A percentile compares a stretch with the other conserved stretches of the same genome.
Evolutionary conservation across 2,113 vertebrate species (phyloP).

Genomic region (Sinosuthora webbiana): DNA sequence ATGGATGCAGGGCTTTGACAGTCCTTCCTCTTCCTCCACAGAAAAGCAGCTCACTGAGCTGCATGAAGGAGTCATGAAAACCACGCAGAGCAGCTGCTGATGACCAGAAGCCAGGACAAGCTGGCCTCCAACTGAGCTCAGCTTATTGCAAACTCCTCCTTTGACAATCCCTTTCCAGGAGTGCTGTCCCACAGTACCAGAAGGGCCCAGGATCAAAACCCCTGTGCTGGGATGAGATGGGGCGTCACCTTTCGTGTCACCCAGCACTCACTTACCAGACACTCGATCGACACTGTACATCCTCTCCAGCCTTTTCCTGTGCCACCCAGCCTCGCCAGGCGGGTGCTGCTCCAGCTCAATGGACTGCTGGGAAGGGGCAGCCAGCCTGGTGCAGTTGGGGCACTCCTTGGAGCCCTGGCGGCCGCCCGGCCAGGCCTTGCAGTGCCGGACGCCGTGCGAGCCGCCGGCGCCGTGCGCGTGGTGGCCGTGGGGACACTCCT

Average conservation of each 20-base stretch:
- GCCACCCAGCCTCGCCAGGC: slow-evolving; percentile 68
- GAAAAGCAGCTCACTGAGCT: background rate
- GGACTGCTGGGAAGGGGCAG: slow-evolving; percentile 79
- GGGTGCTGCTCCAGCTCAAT: slow-evolving; percentile 84
- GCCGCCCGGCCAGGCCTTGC: slow-evolving; percentile 78
- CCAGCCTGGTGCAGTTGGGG: slow-evolving; percentile 75
- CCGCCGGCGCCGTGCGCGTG: slow-evolving; percentile 79
- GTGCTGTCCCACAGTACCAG: background rate
- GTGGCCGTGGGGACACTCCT: slow-evolving; percentile 80
- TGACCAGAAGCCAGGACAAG: background rate
- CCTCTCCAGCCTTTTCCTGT: slow-evolving; percentile 89
- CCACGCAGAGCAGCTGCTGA: background rate
- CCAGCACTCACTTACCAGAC: slow-evolving; percentile 73
- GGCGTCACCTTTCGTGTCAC: background rate
- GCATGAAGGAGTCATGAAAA: background rate
- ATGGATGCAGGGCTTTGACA: background rate
- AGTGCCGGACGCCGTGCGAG: slow-evolving; percentile 76
- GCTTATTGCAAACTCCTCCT: background rate
- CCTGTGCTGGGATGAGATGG: rapidly evolving
- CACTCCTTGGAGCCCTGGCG: slow-evolving; percentile 83
- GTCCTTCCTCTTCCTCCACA: background rate
- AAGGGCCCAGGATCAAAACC: background rate
- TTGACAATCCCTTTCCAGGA: background rate
- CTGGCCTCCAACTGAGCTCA: background rate
- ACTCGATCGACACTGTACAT: slow-evolving; percentile 91